Percentiles rank a stretch among this genome's conserved stretches.
phyloP scores from a whole-genome alignment of 2,888 invertebrate genomes.

The Trachelus tabidus region DNA sequence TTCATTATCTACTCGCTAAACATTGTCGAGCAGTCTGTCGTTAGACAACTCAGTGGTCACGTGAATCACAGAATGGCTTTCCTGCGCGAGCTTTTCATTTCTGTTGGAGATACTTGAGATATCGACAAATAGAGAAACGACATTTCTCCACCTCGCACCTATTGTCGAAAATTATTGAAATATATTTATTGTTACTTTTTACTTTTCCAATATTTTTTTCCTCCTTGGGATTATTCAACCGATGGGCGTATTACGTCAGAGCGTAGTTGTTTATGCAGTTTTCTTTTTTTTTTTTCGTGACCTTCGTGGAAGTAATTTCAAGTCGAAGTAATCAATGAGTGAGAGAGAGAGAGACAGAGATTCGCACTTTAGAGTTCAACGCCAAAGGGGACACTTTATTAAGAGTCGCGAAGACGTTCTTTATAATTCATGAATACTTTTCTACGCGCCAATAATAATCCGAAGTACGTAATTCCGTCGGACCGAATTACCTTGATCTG shows the following conservation, averaged over 20 bases:
- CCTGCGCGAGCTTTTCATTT: not conserved
- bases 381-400: not conserved
- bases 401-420: not conserved
- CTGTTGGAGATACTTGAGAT: not conserved
- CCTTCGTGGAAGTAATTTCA: not conserved
- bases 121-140: too few relatives aligned
- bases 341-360: not conserved
- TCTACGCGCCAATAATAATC: constrained; percentile 12
- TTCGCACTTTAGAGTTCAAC: not conserved
- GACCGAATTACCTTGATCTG: constrained; percentile 51
- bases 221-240: not conserved
- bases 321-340: not conserved
- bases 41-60: not conserved
- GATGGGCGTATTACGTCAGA: not conserved
- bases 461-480: constrained; percentile 8
- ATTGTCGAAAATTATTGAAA: not conserved
- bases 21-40: not conserved
- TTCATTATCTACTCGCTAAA: not conserved
- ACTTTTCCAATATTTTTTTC: not conserved
- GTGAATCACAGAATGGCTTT: not conserved
- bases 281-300: not conserved
- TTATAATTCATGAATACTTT: constrained; percentile 22
- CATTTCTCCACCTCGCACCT: not conserved
- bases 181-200: not conserved
- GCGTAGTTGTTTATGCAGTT: not conserved